Evolutionary conservation across 53 echinoderm and acorn worm genomes (phyloP), one percentile per base, ranked within the genome.

Genomic region (Luidia sarsii): DNA sequence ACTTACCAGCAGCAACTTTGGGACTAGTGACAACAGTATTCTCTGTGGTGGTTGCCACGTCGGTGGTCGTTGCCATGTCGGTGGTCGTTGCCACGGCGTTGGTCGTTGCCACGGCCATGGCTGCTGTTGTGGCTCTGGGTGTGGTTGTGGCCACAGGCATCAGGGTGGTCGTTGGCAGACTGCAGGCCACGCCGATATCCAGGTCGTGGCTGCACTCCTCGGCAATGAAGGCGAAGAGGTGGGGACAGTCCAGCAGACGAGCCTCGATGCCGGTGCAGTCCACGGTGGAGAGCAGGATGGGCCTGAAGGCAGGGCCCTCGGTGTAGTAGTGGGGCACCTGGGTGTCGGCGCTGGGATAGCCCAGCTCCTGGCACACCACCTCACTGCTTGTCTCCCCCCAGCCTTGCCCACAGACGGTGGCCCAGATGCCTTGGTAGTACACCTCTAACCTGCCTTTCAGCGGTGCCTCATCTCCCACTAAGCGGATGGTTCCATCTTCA

Each of bases 241-340:
- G 60, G 43, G 20, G 14, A n/a, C 86, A 86, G 62, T 86, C 86
- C 33, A 63, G 48, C 20, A 86, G 25, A 27, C 61, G 57, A 0
- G 60, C 50, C 63, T 86, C 86, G 15, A 37, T 21, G 20, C 86
- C 86, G 34, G 16, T 38, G 38, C 86, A 86, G 14, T 23, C 21
- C 14, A 86, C 64, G 9, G 69, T 67, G 45, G 53, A 66, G 14
- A 86, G 70, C 57, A 86, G 48, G 29, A 69, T 60, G 34, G 66
- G 52, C 28, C 19, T 25, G 4, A 20, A 20, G 2, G 3, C 30
- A 4, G 21, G 27, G 2, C 25, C 68, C 6, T 23, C 28, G 28
- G 18, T 39, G 29, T 19, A 5, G 56, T 54, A 22, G 23, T 21
- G 37, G 18, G 54, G 8, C 39, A 38, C 3, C 11, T 23, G 10